phyloP scores from a whole-genome alignment of 2,113 vertebrate species.

The Crypturellus undulatus region DNA sequence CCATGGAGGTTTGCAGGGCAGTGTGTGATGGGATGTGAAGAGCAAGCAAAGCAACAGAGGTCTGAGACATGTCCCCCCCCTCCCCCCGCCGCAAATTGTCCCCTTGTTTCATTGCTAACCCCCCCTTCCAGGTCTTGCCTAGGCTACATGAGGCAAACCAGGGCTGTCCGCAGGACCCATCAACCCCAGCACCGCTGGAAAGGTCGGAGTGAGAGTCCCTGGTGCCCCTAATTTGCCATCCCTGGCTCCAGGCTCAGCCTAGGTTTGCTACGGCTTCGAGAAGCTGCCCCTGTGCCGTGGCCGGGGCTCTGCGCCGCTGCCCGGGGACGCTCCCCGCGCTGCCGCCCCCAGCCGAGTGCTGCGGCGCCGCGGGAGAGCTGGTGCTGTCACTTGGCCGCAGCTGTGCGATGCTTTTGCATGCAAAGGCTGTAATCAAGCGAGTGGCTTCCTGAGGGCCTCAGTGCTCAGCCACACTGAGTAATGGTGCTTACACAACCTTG shows the following conservation, averaged over 20 bases:
- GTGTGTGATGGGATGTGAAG: accelerated
- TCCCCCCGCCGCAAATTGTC: neutral
- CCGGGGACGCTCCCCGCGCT: accelerated
- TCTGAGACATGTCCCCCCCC: neutral
- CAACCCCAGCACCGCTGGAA: neutral
- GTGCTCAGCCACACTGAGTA: accelerated
- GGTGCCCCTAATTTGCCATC: neutral
- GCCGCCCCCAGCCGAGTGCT: accelerated
- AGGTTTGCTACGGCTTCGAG: neutral
- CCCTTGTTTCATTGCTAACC: neutral
- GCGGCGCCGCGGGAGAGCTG: accelerated
- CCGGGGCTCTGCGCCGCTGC: neutral
- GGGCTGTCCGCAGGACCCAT: neutral
- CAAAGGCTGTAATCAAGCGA: accelerated
- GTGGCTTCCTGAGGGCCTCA: accelerated
- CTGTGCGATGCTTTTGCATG: neutral
- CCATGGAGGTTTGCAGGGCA: neutral
- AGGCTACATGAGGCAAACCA: neutral
- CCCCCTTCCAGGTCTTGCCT: neutral
- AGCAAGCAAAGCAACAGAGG: neutral
- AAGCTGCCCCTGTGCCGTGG: neutral
- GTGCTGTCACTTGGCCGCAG: accelerated
- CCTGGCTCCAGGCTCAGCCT: accelerated
- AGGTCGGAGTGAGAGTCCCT: accelerated
- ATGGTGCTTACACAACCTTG: neutral